These are phyloP conservation scores for Lineus longissimus DNA, from an alignment of 1,140 invertebrate species.

Conservation along the genomic window DNA sequence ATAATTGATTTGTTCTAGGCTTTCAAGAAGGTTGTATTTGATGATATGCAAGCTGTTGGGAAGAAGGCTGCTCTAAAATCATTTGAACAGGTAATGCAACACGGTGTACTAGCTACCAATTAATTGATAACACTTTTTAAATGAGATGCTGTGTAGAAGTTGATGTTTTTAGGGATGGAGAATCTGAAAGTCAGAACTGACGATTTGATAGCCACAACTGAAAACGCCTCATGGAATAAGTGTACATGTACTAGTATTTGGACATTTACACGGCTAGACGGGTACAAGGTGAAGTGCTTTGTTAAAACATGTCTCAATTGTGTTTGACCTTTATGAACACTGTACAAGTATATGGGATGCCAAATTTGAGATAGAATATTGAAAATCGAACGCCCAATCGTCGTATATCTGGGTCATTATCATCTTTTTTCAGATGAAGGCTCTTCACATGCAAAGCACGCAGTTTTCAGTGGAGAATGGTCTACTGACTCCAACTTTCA, in stretches of 20 bases:
- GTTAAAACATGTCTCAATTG: too few species aligned
- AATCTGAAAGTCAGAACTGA: not conserved
- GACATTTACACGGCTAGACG: too few species aligned
- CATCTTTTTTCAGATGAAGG: conserved; percentile 80
- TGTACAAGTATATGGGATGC: too few species aligned
- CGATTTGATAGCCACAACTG: too few species aligned
- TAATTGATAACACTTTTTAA: not conserved
- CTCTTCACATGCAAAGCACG: conserved; percentile 88
- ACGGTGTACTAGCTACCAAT: not conserved
- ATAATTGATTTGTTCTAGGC: conserved; percentile 46
- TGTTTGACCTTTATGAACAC: too few species aligned
- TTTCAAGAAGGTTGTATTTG: conserved; percentile 82
- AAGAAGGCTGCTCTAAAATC: conserved; percentile 85
- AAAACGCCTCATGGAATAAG: too few species aligned
- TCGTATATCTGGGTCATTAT: too few species aligned
- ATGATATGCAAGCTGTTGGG: conserved; percentile 81
- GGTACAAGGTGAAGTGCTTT: too few species aligned
- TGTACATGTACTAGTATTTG: too few species aligned
- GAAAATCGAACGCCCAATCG: too few species aligned
- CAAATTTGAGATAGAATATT: too few species aligned
- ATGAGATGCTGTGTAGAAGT: not conserved
- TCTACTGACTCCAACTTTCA: conserved; percentile 92
- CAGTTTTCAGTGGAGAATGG: conserved; percentile 95
- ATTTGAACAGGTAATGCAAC: conserved; percentile 89
- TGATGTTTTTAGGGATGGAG: not conserved